These are phyloP conservation scores for Plestiodon gilberti DNA, from an alignment of 2,113 vertebrate species.

Conservation along the genomic window DNA sequence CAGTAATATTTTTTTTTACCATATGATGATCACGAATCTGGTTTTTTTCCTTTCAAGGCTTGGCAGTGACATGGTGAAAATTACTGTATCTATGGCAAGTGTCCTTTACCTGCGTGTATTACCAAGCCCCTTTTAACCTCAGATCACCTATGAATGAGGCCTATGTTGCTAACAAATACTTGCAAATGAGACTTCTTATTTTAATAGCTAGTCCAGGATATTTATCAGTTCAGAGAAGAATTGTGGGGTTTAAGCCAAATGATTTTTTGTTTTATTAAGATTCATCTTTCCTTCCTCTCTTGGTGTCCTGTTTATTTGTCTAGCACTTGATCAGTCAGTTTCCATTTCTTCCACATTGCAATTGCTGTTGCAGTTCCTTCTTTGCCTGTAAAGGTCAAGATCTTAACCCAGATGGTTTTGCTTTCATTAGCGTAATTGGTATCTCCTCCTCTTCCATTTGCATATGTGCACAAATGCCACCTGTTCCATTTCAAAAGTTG, in stretches of 20 bases:
- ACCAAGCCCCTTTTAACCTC: background rate
- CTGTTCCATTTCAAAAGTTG: conserved; percentile 8
- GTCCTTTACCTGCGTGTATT: background rate
- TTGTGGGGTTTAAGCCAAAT: background rate
- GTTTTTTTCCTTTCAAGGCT: too few relatives aligned
- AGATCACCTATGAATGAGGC: background rate
- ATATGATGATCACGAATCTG: background rate
- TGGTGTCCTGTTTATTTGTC: background rate
- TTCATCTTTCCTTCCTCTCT: background rate
- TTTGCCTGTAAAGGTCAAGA: conserved; percentile 24
- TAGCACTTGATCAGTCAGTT: background rate
- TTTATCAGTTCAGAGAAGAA: background rate
- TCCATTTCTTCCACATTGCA: background rate
- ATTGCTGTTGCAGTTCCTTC: background rate
- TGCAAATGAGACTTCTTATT: background rate
- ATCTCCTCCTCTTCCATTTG: background rate
- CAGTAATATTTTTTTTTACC: background rate
- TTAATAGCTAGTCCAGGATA: background rate
- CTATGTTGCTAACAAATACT: background rate
- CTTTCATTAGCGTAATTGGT: conserved; percentile 23
- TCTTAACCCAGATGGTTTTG: conserved; percentile 28
- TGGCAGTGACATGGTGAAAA: background rate
- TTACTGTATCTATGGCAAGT: background rate
- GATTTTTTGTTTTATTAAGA: too few relatives aligned
- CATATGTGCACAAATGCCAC: conserved; percentile 13